phyloP scores from a whole-genome alignment of 1,140 invertebrate species.

The Drusus annulatus region DNA sequence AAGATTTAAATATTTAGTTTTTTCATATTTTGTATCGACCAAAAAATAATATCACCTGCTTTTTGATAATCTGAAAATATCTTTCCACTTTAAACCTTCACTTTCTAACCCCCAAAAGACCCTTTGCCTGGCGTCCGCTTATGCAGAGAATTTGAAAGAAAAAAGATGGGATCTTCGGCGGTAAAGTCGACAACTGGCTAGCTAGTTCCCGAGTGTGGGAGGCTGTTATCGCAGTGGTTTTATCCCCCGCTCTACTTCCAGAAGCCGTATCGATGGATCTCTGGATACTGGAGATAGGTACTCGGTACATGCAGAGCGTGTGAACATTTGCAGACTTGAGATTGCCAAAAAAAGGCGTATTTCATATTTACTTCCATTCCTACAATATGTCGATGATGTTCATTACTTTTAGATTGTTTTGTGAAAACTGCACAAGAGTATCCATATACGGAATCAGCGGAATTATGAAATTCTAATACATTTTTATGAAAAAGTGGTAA shows the following conservation, averaged over 20 bases:
- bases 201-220: neutral
- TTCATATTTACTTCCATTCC: no score
- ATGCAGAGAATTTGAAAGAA: constrained; percentile 34
- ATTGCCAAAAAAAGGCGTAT: constrained; percentile 1
- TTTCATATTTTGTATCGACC: no score
- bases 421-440: no score
- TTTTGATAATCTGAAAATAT: no score
- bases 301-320: neutral
- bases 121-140: neutral
- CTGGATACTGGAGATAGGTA: no score
- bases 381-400: no score
- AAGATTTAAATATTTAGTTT: no score
- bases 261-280: constrained; percentile 23
- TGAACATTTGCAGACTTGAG: constrained; percentile 29
- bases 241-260: constrained; percentile 16
- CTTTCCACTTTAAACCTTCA: neutral
- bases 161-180: constrained; percentile 37
- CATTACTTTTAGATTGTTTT: no score
- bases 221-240: constrained; percentile 30
- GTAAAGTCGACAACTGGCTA: constrained; percentile 3
- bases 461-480: no score
- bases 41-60: no score
- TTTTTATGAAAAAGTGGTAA: no score
- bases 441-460: no score
- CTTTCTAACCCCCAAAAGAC: neutral